Conservation (phyloP, 2,113 vertebrate species). For the Ageneiosus marmoratus region DNA sequence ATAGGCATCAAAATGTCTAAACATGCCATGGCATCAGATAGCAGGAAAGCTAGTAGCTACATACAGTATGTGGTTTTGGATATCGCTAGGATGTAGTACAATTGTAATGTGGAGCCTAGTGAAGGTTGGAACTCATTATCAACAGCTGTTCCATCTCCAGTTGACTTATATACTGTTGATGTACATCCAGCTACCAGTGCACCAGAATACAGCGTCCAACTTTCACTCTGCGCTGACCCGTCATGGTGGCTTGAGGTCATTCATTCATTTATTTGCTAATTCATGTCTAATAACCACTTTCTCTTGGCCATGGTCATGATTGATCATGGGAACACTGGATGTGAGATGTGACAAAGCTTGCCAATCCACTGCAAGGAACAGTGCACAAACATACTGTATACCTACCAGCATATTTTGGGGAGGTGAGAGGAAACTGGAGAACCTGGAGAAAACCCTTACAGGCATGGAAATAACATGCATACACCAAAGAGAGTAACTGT, state of each 20-base stretch:
- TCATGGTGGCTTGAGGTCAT: background rate
- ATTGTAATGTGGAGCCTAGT: background rate
- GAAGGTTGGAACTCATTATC: background rate
- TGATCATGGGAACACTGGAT: background rate
- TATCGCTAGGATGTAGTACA: background rate
- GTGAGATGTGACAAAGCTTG: background rate
- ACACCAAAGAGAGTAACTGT: background rate
- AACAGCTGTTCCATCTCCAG: background rate
- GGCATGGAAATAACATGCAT: background rate
- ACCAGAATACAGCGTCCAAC: background rate
- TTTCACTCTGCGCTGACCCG: background rate
- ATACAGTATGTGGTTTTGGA: background rate
- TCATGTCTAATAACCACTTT: background rate
- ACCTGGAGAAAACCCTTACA: background rate
- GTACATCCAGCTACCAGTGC: background rate
- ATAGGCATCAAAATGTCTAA: background rate
- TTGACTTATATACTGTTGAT: background rate
- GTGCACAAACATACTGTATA: background rate
- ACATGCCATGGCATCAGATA: background rate
- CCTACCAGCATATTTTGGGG: background rate
- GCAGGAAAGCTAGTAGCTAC: background rate
- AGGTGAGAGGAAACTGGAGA: background rate
- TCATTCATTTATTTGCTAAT: background rate
- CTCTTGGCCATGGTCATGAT: background rate
- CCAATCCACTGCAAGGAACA: background rate